Percentiles rank a stretch among this genome's conserved stretches.
phyloP scores from a whole-genome alignment of 2,797 vertebrate genomes.

The Chaetophractus vellerosus region DNA sequence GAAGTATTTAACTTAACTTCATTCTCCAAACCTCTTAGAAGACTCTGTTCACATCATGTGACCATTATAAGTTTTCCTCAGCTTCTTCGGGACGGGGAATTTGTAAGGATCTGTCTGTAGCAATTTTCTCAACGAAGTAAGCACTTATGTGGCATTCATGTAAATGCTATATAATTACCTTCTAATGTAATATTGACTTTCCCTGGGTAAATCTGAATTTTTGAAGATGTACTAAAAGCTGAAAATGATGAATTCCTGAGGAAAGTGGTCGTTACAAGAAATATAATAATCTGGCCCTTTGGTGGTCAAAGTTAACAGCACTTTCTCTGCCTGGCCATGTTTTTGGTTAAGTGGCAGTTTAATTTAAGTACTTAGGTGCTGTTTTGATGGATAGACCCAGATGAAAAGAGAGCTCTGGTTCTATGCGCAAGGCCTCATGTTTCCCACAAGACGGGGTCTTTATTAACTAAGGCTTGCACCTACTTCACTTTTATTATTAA shows the following conservation, averaged over 20 bases:
- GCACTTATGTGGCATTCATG: not conserved
- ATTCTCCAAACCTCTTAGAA: not conserved
- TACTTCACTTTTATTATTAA: not conserved
- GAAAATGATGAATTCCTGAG: not conserved
- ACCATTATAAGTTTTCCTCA: not conserved
- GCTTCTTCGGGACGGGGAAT: not conserved
- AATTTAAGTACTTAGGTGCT: not conserved
- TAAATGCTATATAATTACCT: conserved; percentile 40
- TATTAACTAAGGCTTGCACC: not conserved
- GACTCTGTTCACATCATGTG: not conserved
- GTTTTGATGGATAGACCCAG: rapidly evolving
- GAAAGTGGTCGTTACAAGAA: not conserved
- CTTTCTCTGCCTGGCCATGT: not conserved
- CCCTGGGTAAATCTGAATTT: not conserved
- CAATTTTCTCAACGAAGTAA: not conserved
- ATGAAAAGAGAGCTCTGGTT: not conserved
- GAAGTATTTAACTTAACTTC: not conserved
- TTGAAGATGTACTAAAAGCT: not conserved
- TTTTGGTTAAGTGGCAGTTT: not conserved
- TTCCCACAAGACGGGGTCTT: not conserved
- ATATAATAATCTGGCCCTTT: not conserved
- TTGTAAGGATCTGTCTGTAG: not conserved
- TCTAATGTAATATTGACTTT: conserved; percentile 11
- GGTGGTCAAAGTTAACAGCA: not conserved
- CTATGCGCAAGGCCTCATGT: not conserved